A percentile compares a stretch with the other conserved stretches of the same genome.
Evolutionary conservation across 2,797 vertebrate species (phyloP).

Genomic region (Morelia viridis): DNA sequence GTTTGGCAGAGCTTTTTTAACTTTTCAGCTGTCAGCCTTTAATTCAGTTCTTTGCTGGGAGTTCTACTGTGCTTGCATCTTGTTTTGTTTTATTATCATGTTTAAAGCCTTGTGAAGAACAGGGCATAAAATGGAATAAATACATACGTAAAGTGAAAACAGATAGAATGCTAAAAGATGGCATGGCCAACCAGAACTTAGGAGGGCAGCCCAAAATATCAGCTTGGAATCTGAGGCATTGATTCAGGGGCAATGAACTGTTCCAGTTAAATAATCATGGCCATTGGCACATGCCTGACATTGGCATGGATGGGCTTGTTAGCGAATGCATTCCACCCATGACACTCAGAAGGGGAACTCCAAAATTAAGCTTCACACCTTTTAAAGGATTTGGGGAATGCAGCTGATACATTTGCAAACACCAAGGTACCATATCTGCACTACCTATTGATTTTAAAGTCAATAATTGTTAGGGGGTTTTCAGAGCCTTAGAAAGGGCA

Average conservation of each 20-base stretch:
- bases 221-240: slow-evolving; percentile 21
- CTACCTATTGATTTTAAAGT: background rate
- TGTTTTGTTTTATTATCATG: background rate
- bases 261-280: slow-evolving; percentile 50
- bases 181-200: background rate
- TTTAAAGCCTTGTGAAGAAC: background rate
- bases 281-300: slow-evolving; percentile 44
- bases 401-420: background rate
- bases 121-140: background rate
- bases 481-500: slow-evolving; percentile 27
- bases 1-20: background rate
- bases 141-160: background rate
- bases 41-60: background rate
- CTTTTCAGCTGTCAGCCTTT: background rate
- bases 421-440: slow-evolving; percentile 6
- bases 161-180: background rate
- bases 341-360: slow-evolving; percentile 67
- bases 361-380: slow-evolving; percentile 45
- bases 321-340: slow-evolving; percentile 68
- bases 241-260: slow-evolving; percentile 53
- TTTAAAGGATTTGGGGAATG: slow-evolving; percentile 36
- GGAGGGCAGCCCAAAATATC: background rate
- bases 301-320: slow-evolving; percentile 58
- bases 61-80: background rate
- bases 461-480: slow-evolving; percentile 20